Percentiles rank a stretch among this genome's conserved stretches.
phyloP scores from a whole-genome alignment of 2,797 vertebrate genomes.

The Lepus townsendii region DNA sequence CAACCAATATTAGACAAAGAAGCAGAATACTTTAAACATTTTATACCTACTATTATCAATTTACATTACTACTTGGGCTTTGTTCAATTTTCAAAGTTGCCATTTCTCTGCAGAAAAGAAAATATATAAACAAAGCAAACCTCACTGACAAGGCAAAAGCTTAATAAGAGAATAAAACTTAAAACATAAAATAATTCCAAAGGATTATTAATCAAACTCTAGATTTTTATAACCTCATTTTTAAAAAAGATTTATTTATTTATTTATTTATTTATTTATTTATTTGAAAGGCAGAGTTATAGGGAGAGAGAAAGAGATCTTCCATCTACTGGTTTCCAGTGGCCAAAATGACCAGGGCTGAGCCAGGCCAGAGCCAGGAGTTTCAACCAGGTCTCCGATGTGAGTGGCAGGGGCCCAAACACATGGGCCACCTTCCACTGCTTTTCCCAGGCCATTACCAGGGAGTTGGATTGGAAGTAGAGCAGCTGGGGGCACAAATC shows the following conservation, averaged over 20 bases:
- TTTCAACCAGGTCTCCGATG: too few relatives aligned
- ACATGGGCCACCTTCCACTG: too few relatives aligned
- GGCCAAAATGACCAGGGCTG: too few relatives aligned
- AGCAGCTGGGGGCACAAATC: too few relatives aligned
- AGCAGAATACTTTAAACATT: constrained; percentile 55
- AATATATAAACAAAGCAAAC: constrained; percentile 68
- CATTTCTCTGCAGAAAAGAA: constrained; percentile 67
- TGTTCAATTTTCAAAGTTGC: constrained; percentile 59
- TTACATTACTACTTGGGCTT: constrained; percentile 17
- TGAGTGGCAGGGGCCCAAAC: too few relatives aligned
- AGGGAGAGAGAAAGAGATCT: too few relatives aligned
- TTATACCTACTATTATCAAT: constrained; percentile 3
- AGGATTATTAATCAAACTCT: neutral
- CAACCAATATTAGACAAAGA: constrained; percentile 51
- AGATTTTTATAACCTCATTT: neutral
- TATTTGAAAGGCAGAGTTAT: too few relatives aligned
- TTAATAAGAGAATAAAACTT: constrained; percentile 61
- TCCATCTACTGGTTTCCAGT: too few relatives aligned
- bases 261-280: too few relatives aligned
- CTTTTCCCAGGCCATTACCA: too few relatives aligned
- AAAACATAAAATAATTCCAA: constrained; percentile 63
- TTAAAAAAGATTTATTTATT: neutral
- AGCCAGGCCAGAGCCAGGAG: too few relatives aligned
- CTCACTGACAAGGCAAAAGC: constrained; percentile 40
- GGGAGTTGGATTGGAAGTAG: too few relatives aligned